Percentiles rank a stretch among this genome's conserved stretches.
Conservation (phyloP, 2,113 vertebrate species). For the Dissostichus mawsoni region DNA sequence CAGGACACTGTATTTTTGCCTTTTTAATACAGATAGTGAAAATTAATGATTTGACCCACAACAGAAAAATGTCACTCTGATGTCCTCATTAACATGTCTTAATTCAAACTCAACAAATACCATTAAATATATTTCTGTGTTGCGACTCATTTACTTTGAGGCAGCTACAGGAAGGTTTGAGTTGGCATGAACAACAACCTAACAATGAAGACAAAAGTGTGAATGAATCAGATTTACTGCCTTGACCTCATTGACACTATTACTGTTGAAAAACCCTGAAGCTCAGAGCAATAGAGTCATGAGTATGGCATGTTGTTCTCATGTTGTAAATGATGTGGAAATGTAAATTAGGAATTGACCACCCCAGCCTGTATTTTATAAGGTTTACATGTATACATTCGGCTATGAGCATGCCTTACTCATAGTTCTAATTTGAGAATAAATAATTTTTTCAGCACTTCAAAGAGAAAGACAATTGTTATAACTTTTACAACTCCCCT, state of each 20-base stretch:
- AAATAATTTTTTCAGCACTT: not conserved
- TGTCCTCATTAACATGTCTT: too few relatives aligned
- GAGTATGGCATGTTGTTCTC: not conserved
- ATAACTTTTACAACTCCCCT: not conserved
- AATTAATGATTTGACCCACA: not conserved
- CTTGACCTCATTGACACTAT: constrained; percentile 32
- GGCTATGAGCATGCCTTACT: not conserved
- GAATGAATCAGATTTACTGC: constrained; percentile 44
- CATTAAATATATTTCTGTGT: not conserved
- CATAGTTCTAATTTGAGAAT: constrained; percentile 11
- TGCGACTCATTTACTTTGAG: constrained; percentile 17
- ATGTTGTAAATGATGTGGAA: constrained; percentile 30
- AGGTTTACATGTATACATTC: not conserved
- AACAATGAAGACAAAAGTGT: constrained; percentile 17
- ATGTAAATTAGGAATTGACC: not conserved
- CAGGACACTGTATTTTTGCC: not conserved
- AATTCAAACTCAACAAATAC: not conserved
- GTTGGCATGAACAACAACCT: constrained; percentile 21
- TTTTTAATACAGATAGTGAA: constrained; percentile 13
- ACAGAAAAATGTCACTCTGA: not conserved
- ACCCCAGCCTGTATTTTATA: not conserved
- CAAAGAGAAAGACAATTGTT: not conserved
- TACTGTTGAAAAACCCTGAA: not conserved
- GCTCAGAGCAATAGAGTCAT: not conserved
- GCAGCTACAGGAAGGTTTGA: constrained; percentile 13